These are phyloP conservation scores for Hippopotamus amphibius DNA, from an alignment of 2,113 vertebrate genomes.

Conservation along the genomic window DNA sequence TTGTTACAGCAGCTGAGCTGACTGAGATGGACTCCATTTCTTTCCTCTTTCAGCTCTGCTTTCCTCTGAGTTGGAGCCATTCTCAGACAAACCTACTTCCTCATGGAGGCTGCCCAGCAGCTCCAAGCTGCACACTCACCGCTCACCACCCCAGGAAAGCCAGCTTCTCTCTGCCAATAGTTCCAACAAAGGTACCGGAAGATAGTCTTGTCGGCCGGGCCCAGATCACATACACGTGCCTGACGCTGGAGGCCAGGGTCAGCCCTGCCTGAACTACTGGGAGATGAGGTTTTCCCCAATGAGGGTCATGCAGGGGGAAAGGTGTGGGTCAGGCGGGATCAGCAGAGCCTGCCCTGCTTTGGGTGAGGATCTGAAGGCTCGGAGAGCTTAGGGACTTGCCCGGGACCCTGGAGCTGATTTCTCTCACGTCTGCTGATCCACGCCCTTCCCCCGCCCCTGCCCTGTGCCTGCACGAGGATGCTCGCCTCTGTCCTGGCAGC, in stretches of 20 bases:
- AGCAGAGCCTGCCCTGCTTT: background rate
- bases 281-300: background rate
- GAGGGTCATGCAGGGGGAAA: background rate
- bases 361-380: background rate
- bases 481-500: background rate
- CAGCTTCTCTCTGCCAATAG: background rate
- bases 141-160: background rate
- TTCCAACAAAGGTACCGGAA: background rate
- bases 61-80: background rate
- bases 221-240: background rate
- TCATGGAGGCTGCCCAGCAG: background rate
- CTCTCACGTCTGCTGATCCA: background rate
- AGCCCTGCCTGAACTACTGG: background rate
- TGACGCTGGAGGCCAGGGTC: background rate
- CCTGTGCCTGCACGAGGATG: fast-evolving
- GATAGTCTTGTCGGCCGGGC: too few relatives aligned
- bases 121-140: background rate
- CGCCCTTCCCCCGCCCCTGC: background rate
- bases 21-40: background rate
- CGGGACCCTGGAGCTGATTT: background rate
- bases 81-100: background rate
- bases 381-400: too few relatives aligned
- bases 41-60: background rate
- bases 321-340: background rate
- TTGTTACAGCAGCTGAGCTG: background rate